Evolutionary conservation across 1,140 invertebrate species (phyloP).

Genomic region (Theocolax elegans): DNA sequence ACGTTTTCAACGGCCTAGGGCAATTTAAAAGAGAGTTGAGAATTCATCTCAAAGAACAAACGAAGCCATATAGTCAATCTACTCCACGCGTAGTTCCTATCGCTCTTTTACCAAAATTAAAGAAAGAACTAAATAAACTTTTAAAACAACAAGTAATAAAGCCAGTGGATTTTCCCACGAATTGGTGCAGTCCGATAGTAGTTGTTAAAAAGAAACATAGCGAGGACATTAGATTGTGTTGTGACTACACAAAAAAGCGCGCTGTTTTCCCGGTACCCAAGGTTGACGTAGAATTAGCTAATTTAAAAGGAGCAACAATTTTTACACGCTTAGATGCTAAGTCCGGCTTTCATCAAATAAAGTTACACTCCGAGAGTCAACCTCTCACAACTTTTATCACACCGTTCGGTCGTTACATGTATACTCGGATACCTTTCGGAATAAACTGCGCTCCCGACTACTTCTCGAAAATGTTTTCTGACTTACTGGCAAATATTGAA

Average conservation of each 20-base stretch:
- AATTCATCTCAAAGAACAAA: slow-evolving; percentile 28
- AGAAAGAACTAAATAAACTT: slow-evolving; percentile 25
- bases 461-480: slow-evolving; percentile 31
- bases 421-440: too few relatives aligned
- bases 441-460: too few relatives aligned
- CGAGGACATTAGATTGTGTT: neutral
- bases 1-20: neutral
- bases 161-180: slow-evolving; percentile 50
- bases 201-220: slow-evolving; percentile 18
- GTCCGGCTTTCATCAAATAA: too few relatives aligned
- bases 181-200: too few relatives aligned
- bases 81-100: slow-evolving; percentile 51
- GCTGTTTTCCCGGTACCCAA: too few relatives aligned
- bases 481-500: slow-evolving; percentile 43
- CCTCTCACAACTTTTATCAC: too few relatives aligned
- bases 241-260: slow-evolving; percentile 24
- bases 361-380: too few relatives aligned
- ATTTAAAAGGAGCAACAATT: neutral
- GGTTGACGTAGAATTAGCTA: too few relatives aligned
- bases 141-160: slow-evolving; percentile 48
- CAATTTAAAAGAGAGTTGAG: too few relatives aligned
- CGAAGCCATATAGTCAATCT: slow-evolving; percentile 25
- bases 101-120: too few relatives aligned
- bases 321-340: too few relatives aligned
- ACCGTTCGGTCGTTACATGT: too few relatives aligned